Evolutionary conservation across 2,888 invertebrate species (phyloP).

Genomic region (Cactoblastis cactorum): DNA sequence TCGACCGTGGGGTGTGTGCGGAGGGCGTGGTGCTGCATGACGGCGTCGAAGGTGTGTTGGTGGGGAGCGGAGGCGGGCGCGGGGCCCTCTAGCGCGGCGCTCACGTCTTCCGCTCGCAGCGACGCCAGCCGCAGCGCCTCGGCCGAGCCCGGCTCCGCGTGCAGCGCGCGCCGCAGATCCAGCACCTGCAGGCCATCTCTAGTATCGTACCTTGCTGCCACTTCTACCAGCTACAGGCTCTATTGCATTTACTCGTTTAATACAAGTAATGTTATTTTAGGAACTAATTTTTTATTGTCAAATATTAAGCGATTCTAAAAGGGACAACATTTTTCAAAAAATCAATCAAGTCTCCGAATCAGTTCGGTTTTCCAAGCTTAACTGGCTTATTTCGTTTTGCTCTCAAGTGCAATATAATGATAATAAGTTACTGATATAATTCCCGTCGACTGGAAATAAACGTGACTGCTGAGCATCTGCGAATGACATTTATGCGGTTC

Average conservation of each 20-base stretch:
- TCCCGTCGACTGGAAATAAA: not conserved
- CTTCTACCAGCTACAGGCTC: not conserved
- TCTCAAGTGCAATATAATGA: too few species aligned
- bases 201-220: slow-evolving; percentile 28
- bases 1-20: slow-evolving; percentile 71
- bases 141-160: slow-evolving; percentile 83
- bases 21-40: slow-evolving; percentile 77
- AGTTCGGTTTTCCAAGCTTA: too few species aligned
- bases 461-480: slow-evolving; percentile 2
- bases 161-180: slow-evolving; percentile 89
- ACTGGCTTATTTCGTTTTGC: too few species aligned
- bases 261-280: not conserved
- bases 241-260: not conserved
- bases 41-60: slow-evolving; percentile 77
- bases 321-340: too few species aligned
- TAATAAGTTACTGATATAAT: too few species aligned
- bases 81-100: slow-evolving; percentile 59
- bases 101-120: slow-evolving; percentile 77
- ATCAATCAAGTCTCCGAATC: too few species aligned
- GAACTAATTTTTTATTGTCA: too few species aligned
- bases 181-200: slow-evolving; percentile 82
- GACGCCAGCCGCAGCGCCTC: slow-evolving; percentile 77
- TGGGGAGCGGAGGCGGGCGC: slow-evolving; percentile 58
- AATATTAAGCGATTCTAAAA: too few species aligned
- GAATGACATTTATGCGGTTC: not conserved